Percentiles rank a stretch among this genome's conserved stretches.
Evolutionary conservation across 2,888 invertebrate species (phyloP).

Genomic region (Macrophya alboannulata): DNA sequence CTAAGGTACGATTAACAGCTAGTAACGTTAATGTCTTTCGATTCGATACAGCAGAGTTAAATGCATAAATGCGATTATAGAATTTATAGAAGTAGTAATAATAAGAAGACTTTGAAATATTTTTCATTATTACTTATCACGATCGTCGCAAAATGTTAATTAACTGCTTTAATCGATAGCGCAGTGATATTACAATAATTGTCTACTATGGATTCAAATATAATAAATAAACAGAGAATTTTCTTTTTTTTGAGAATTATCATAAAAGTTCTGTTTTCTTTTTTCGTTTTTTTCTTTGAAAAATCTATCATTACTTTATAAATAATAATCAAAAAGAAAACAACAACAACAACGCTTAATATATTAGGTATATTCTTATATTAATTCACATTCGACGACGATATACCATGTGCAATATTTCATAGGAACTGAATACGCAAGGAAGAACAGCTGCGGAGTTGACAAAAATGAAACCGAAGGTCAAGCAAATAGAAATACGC

Average conservation of each 20-base stretch:
- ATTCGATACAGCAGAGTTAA: background rate
- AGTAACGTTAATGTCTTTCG: constrained; percentile 14
- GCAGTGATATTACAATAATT: constrained; percentile 8
- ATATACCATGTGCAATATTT: background rate
- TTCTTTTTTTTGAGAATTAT: background rate
- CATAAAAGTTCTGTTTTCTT: background rate
- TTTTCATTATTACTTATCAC: background rate
- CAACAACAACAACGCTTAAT: background rate
- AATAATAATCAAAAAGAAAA: constrained; percentile 4
- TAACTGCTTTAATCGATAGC: background rate
- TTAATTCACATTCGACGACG: constrained; percentile 24
- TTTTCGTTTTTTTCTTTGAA: background rate
- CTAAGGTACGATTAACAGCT: background rate
- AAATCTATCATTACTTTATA: background rate
- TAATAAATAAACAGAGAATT: background rate
- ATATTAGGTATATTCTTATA: constrained; percentile 7
- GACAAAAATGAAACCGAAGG: background rate
- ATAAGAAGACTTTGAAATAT: constrained; percentile 14
- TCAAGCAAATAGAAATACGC: background rate
- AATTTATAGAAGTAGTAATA: constrained; percentile 10
- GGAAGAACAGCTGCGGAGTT: constrained; percentile 1
- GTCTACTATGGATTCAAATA: background rate
- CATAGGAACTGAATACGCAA: constrained; percentile 30
- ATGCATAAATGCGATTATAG: constrained; percentile 37
- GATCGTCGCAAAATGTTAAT: background rate